Evolutionary conservation across 2,113 vertebrate genomes (phyloP), one percentile per base, ranked within the genome.

Genomic region (Melanerpes aurifrons): DNA sequence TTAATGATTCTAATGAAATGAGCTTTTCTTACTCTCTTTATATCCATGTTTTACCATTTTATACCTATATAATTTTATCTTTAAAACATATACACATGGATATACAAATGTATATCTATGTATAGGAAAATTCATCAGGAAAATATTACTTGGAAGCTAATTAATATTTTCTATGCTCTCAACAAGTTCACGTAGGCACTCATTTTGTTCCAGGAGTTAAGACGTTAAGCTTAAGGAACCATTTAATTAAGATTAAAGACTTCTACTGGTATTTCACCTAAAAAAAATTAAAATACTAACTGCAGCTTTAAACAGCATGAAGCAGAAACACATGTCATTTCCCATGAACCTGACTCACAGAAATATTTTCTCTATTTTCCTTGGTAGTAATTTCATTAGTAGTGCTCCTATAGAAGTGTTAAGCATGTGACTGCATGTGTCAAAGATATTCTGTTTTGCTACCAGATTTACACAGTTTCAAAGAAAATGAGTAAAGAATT

Each of bases 401-500:
- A 84, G 73, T 74, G 48, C 57, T 90, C 45, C 62, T 32, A 81
- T 37, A 66, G 58, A 91, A 81, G 92, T 95, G 95, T 88, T 93
- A 95, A 90, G 84, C 94, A 95, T 26, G 68, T 94, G 86, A 84
- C 31, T 4, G 1, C 7, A 86, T 66, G 59, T 88, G 70, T 90
- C 70, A 89, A 77, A 95, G 76, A 75, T 86, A 90, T 78, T 93
- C 83, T 56, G 35, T 59, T 96, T 86, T 94, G 62, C 66, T 82
- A 75, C 45, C 67, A 90, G 70, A 63, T 89, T 89, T 92, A 22
- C 64, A 32, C 35, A 71, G 24, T 54, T 93, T 83, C 69, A 78
- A 70, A 90, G 54, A 89, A 87, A 92, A 93, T 31, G 74, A 93
- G 25, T 79, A 72, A 87, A 95, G 74, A 64, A 77, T 94, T 94